Percentiles rank a stretch among this genome's conserved stretches.
Evolutionary conservation across 2,888 invertebrate genomes (phyloP).

Genomic region (Iphiclides podalirius): DNA sequence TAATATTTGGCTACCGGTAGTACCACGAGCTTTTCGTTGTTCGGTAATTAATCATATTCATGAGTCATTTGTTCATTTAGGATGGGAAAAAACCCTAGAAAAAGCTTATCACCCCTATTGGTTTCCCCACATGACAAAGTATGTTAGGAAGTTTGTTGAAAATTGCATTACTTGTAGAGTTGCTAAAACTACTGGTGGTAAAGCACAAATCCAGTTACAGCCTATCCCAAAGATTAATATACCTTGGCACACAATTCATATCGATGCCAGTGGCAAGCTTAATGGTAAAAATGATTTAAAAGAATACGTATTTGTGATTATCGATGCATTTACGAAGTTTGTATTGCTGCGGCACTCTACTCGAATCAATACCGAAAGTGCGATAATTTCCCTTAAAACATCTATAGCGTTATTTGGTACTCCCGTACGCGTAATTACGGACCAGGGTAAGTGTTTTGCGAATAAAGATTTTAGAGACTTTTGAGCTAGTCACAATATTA

Average conservation of each 20-base stretch:
- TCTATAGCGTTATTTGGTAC: conserved; percentile 26
- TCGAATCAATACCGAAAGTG: conserved; percentile 29
- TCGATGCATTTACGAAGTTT: conserved; percentile 37
- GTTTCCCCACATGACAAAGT: conserved; percentile 33
- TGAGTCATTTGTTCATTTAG: conserved; percentile 30
- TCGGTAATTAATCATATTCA: conserved; percentile 32
- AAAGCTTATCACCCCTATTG: conserved; percentile 35
- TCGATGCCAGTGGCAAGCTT: conserved; percentile 35
- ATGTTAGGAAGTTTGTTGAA: conserved; percentile 37
- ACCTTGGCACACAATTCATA: conserved; percentile 39
- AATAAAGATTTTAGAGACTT: conserved; percentile 18
- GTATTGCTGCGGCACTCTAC: conserved; percentile 26
- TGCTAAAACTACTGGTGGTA: conserved; percentile 36
- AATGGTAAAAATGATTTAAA: conserved; percentile 35
- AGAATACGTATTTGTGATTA: conserved; percentile 35
- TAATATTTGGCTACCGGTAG: conserved; percentile 24
- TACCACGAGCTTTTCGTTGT: conserved; percentile 31
- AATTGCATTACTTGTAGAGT: conserved; percentile 39
- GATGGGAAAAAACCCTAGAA: conserved; percentile 31
- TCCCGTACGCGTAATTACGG: conserved; percentile 25
- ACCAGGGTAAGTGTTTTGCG: conserved; percentile 28
- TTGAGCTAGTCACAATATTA: conserved; percentile 29
- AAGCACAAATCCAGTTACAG: conserved; percentile 35
- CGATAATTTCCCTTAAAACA: conserved; percentile 19
- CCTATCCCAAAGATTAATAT: conserved; percentile 35